These are phyloP conservation scores for Drosophila glabriapex DNA, from an alignment of 2,888 invertebrate species.

Conservation along the genomic window DNA sequence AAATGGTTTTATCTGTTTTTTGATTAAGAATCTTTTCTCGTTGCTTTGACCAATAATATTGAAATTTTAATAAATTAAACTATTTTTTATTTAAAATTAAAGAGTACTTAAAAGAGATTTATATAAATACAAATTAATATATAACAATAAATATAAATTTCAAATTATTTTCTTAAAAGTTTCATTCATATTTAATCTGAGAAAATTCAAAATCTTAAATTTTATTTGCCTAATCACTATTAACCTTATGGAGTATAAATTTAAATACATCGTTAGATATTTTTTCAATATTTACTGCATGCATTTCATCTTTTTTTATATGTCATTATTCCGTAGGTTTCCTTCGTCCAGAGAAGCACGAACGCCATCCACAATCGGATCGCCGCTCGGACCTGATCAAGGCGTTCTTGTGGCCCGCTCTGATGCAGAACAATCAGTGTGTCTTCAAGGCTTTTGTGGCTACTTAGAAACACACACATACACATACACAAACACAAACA, in stretches of 20 bases:
- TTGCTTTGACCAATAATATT: neutral
- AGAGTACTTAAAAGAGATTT: neutral
- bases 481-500: neutral
- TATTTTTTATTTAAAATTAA: neutral
- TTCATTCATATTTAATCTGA: neutral
- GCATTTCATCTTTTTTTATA: neutral
- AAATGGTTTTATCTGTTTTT: neutral
- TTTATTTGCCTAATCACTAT: neutral
- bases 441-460: constrained; percentile 94
- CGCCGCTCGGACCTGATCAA: constrained; percentile 91
- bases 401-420: constrained; percentile 94
- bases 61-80: neutral
- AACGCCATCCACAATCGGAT: constrained; percentile 92
- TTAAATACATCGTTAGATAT: neutral
- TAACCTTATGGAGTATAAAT: neutral
- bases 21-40: neutral
- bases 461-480: constrained; percentile 86
- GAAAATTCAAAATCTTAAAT: neutral
- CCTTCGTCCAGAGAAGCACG: constrained; percentile 91
- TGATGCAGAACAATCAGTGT: constrained; percentile 91
- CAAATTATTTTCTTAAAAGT: neutral
- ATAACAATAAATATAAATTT: neutral
- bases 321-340: constrained; percentile 85
- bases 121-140: neutral
- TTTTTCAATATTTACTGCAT: neutral